Evolutionary conservation across 2,797 vertebrate species (phyloP), one percentile per base, ranked within the genome.

Genomic region (Philypnodon macrostomus): DNA sequence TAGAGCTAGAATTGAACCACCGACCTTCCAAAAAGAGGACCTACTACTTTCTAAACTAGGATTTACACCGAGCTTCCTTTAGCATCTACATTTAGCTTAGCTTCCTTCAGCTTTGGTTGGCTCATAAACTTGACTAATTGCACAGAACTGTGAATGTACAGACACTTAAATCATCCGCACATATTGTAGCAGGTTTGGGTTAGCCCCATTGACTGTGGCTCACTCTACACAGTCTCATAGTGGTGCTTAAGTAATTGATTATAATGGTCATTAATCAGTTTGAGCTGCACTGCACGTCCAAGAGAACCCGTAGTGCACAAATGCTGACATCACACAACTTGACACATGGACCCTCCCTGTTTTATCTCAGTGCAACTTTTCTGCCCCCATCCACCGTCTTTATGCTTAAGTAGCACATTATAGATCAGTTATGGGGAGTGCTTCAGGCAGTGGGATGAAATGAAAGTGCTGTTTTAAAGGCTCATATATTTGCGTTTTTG

Each of bases 211-310:
- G 70, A 81, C 70, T 44, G 41, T 44, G 50, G 45, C 62, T 72
- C 66, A 68, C 57, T 79, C 52, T 58, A 37, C 63, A 57, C 47
- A 64, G 41, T 53, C 54, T 73, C 15, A 1, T 53, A 2, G 41
- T 73, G 58, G 63, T 56, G 63, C 74, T 81, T 77, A 72, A 75
- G 65, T 83, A 79, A 77, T 85, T 71, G 66, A 77, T 83, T 70
- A 68, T 67, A 67, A 72, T 50, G 50, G 67, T 63, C 71, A 81
- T 85, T 77, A 77, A 86, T 83, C 72, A 58, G 52, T 58, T 41
- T 53, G 42, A 50, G 27, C 38, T 50, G 30, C 58, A 58, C 60
- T 75, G 35, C 41, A 75, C 63, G 53, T 13, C 63, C 38, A 42
- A 19, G 67, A 50, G 47, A 72, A 56, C 45, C 38, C 18, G 29